These are phyloP conservation scores for Apoda limacodes DNA, from an alignment of 2,888 invertebrate species.

Conservation along the genomic window DNA sequence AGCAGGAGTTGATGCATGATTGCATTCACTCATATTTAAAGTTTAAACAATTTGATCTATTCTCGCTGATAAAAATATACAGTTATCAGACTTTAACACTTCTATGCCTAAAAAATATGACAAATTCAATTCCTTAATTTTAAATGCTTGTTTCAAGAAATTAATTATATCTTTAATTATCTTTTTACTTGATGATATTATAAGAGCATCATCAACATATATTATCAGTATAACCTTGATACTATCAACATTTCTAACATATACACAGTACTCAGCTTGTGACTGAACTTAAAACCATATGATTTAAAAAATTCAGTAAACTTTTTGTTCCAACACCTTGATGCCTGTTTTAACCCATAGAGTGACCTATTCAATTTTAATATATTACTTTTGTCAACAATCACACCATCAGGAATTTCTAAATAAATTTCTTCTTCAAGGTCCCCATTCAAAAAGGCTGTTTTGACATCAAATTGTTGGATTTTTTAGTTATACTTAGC, in stretches of 20 bases:
- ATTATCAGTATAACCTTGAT: constrained; percentile 3
- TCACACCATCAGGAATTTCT: constrained; percentile 19
- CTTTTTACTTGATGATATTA: constrained; percentile 4
- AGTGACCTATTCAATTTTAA: constrained; percentile 18
- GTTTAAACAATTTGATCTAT: constrained; percentile 3
- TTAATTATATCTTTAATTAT: constrained; percentile 1
- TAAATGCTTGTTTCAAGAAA: constrained; percentile 1
- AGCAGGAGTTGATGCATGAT: constrained; percentile 1
- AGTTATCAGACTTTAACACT: constrained; percentile 1
- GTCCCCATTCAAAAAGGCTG: constrained; percentile 21
- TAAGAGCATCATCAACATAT: constrained; percentile 6
- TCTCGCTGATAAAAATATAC: constrained; percentile 4
- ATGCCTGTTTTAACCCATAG: constrained; percentile 8
- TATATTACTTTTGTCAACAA: constrained; percentile 1
- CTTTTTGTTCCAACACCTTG: constrained; percentile 7
- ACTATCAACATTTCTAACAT: background rate
- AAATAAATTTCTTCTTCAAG: constrained; percentile 20
- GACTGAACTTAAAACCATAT: constrained; percentile 3
- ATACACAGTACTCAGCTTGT: background rate
- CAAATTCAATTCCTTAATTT: constrained; percentile 1
- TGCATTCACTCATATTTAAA: constrained; percentile 1
- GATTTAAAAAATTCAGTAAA: constrained; percentile 1
- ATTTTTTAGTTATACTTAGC: constrained; percentile 14
- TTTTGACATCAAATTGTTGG: constrained; percentile 21
- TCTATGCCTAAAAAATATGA: constrained; percentile 4